phyloP scores from a whole-genome alignment of 2,888 invertebrate species.

The Ethmia dodecea region DNA sequence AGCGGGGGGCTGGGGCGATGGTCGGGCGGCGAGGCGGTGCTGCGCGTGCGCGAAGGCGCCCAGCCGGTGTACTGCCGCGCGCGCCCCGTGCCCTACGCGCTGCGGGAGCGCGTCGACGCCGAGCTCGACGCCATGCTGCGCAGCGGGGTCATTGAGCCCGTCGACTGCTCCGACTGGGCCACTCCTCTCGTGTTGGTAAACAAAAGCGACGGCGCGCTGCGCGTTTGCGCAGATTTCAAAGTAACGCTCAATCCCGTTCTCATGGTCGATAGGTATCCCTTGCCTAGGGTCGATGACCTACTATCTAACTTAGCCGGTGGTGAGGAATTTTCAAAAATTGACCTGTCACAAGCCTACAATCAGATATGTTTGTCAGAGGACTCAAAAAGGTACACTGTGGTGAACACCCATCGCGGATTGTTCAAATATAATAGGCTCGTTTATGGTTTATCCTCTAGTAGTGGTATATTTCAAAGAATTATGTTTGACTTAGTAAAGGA shows the following conservation, averaged over 20 bases:
- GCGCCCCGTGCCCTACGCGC: slow-evolving; percentile 16
- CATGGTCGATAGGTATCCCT: slow-evolving; percentile 6
- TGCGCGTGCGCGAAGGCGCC: slow-evolving; percentile 4
- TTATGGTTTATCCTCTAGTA: slow-evolving; percentile 4
- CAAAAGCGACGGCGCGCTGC: slow-evolving; percentile 15
- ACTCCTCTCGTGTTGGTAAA: slow-evolving; percentile 16
- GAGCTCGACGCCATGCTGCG: slow-evolving; percentile 14
- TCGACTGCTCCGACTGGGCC: slow-evolving; percentile 11
- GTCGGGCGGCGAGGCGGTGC: slow-evolving; percentile 3
- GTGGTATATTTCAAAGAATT: not conserved
- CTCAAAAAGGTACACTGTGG: slow-evolving; percentile 4
- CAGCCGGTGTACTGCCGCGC: slow-evolving; percentile 14
- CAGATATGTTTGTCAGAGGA: slow-evolving; percentile 7
- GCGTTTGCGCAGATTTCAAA: slow-evolving; percentile 17
- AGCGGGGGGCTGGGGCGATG: slow-evolving; percentile 3
- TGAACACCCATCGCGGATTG: slow-evolving; percentile 5
- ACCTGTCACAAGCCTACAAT: slow-evolving; percentile 6
- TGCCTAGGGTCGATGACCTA: slow-evolving; percentile 5
- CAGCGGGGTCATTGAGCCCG: slow-evolving; percentile 5
- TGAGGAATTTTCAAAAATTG: slow-evolving; percentile 6
- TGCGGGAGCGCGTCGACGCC: slow-evolving; percentile 15
- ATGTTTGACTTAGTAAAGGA: slow-evolving; percentile 2
- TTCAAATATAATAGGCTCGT: slow-evolving; percentile 3
- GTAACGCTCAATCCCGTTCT: slow-evolving; percentile 12
- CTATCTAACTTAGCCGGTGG: slow-evolving; percentile 7